Base-by-base conservation (phyloP, 2,113 vertebrate species). In the Paratilapia polleni region DNA sequence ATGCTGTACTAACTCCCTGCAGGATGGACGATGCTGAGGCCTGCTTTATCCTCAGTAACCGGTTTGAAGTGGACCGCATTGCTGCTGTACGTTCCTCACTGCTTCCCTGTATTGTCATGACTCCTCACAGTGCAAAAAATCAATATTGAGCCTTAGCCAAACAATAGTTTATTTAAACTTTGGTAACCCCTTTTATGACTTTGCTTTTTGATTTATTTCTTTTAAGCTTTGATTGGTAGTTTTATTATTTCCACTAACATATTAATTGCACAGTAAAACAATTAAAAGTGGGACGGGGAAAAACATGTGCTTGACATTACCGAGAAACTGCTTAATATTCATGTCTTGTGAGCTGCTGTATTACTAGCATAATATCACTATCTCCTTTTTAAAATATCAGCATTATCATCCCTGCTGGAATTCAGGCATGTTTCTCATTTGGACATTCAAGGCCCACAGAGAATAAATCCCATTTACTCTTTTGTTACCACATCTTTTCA, bases 1-100 rank as follows among this genome's bases (percentile, higher is more conserved):
- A 36, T 77, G 89, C 86, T 87, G 54, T 80, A 91, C 84, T 94
- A 90, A 92, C 92, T 82, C 84, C 89, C 92, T 90, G 78, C 87
- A 97, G 96, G 93, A 97, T 97, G 95, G 96, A 97, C 87, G 96
- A 97, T 87, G 96, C 96, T 6, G 96, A 97, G 90, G 96, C 96
- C 93, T 97, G 96, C 92, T 97, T 97, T 84, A 97, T 97, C 91
- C 96, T 97, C 92, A 97, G 96, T 82, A 97, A 96, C 94, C 94
- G 96, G 28, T 96, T 96, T 91, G 96, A 97, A 93, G 96, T 96
- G 94, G 96, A 97, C 84, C 96, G 96, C 80, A 96, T 96, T 9
- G 96, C 96, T 24, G 96, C 96, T 83, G 96, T 97, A 96, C 13
- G 96, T 94, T 90, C 57, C 68, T 64, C 61, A 47, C 36, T 64